Percentiles rank a stretch among this genome's conserved stretches.
These are phyloP conservation scores for Coleophora deauratella DNA, from an alignment of 2,888 invertebrate species.

Conservation along the genomic window DNA sequence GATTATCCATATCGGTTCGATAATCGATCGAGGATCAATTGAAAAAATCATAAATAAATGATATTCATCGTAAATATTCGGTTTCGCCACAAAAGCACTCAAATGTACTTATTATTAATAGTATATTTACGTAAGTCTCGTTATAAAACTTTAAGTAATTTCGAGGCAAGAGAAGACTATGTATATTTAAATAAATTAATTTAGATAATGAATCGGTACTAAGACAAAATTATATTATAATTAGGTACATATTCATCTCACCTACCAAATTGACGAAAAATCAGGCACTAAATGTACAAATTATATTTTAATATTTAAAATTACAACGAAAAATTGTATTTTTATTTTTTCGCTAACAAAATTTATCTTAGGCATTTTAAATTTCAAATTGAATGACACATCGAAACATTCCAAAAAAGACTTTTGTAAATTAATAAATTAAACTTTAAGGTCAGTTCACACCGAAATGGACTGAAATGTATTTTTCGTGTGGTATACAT, in stretches of 20 bases:
- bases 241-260: no score
- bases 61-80: no score
- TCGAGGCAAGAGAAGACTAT: conserved; percentile 10
- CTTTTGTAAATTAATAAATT: conserved; percentile 4
- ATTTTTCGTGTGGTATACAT: no score
- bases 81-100: no score
- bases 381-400: conserved; percentile 26
- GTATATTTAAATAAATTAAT: conserved; percentile 4
- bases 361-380: conserved; percentile 1
- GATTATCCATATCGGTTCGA: no score
- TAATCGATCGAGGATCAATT: no score
- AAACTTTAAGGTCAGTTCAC: no score
- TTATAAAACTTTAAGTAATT: conserved; percentile 4
- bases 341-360: conserved; percentile 1
- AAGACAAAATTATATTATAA: conserved; percentile 3
- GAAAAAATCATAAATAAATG: no score
- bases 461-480: no score
- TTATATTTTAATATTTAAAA: conserved; percentile 5
- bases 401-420: conserved; percentile 44
- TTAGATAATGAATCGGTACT: conserved; percentile 1
- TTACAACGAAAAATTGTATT: conserved; percentile 7
- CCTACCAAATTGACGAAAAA: no score
- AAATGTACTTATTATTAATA: no score
- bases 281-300: no score
- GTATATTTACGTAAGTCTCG: conserved; percentile 1